Conservation (phyloP, 2,888 invertebrate genomes). For the Thera britannica region DNA sequence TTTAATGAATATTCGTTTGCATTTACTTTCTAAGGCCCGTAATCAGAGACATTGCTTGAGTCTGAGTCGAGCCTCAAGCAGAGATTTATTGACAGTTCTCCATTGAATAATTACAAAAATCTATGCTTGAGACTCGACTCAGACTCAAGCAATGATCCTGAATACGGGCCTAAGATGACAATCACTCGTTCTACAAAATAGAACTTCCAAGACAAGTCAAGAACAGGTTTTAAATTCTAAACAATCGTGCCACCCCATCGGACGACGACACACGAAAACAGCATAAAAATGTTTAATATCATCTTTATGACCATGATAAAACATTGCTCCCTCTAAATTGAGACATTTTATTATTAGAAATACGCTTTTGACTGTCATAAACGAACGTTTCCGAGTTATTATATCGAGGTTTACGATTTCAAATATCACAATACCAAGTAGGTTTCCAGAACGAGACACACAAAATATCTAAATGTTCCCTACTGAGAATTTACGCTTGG, state of each 20-base stretch:
- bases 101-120: no score
- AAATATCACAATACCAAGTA: conserved; percentile 65
- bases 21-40: no score
- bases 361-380: conserved; percentile 82
- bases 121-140: no score
- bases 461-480: conserved; percentile 2
- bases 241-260: conserved; percentile 60
- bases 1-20: no score
- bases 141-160: no score
- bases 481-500: conserved; percentile 2
- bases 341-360: conserved; percentile 83
- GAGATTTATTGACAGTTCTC: no score
- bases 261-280: conserved; percentile 65
- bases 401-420: conserved; percentile 73
- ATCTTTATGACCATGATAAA: conserved; percentile 76
- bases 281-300: conserved; percentile 59
- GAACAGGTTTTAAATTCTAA: conserved; percentile 41
- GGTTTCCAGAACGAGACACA: conserved; percentile 6
- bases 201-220: conserved; percentile 52
- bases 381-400: conserved; percentile 72
- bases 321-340: conserved; percentile 78
- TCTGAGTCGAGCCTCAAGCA: no score
- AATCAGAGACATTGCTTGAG: no score
- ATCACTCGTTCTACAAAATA: conserved; percentile 41
- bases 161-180: background rate